phyloP scores from a whole-genome alignment of 2,797 vertebrate species.

The Cephalopachus bancanus region DNA sequence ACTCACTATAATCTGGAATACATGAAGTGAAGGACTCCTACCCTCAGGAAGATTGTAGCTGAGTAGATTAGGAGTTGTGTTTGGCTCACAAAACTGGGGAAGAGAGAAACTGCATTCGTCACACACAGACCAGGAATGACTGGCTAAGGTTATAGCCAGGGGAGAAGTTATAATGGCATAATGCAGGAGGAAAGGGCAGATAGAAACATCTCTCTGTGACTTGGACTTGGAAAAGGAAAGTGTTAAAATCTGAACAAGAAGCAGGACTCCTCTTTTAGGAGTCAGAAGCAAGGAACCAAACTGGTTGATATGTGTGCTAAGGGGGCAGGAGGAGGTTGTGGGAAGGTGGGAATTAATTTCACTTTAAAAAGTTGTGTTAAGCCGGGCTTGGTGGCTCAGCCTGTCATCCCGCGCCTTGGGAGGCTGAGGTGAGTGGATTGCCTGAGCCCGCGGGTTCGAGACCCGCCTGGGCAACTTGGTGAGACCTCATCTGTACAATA shows the following conservation, averaged over 20 bases:
- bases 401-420: too few relatives aligned
- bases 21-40: neutral
- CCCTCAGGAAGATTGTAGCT: neutral
- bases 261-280: neutral
- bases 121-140: too few relatives aligned
- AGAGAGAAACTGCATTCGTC: neutral
- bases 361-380: too few relatives aligned
- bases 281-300: neutral
- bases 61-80: neutral
- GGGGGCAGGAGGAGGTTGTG: neutral
- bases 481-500: too few relatives aligned
- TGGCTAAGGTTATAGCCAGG: neutral
- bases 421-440: too few relatives aligned
- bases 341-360: neutral
- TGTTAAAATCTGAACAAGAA: neutral
- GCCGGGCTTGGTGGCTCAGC: too few relatives aligned
- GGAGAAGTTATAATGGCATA: neutral
- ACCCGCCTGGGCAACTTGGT: too few relatives aligned
- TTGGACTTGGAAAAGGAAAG: neutral
- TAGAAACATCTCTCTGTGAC: neutral
- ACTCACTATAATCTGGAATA: fast-evolving
- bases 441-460: too few relatives aligned
- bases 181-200: fast-evolving
- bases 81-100: neutral
- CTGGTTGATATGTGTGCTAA: neutral